A percentile compares a stretch with the other conserved stretches of the same genome.
Conservation (phyloP, 2,113 vertebrate species). For the Rallus limicola region DNA sequence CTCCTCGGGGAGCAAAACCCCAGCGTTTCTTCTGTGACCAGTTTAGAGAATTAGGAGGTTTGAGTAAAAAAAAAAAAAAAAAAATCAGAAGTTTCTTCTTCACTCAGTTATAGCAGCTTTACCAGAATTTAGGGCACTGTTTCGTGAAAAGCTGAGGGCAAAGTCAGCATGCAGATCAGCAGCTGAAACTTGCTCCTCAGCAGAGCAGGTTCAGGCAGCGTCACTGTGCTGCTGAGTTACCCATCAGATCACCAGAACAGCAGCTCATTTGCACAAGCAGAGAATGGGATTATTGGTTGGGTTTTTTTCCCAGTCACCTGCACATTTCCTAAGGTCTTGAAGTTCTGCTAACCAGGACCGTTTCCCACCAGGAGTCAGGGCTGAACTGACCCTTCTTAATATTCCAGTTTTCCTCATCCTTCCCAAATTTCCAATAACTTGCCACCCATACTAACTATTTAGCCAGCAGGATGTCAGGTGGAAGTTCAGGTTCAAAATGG, state of each 20-base stretch:
- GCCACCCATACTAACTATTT: neutral
- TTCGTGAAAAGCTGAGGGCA: neutral
- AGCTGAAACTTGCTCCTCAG: neutral
- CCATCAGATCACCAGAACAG: fast-evolving
- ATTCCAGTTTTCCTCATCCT: neutral
- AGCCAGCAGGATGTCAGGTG: neutral
- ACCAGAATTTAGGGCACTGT: neutral
- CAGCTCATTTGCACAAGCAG: neutral
- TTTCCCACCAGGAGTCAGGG: neutral
- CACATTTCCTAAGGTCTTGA: neutral
- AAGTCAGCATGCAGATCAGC: neutral
- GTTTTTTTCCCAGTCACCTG: neutral
- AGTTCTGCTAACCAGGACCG: neutral
- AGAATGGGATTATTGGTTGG: neutral
- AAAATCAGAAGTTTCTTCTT: neutral
- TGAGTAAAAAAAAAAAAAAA: neutral
- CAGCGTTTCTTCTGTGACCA: neutral
- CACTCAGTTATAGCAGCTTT: neutral
- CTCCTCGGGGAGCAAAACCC: neutral
- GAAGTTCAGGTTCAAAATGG: neutral
- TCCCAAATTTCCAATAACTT: neutral
- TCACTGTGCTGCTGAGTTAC: neutral
- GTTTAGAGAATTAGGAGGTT: neutral
- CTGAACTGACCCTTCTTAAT: neutral
- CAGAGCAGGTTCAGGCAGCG: neutral